phyloP scores from a whole-genome alignment of 2,797 vertebrate species.

The Melanotaenia trifasciata region DNA sequence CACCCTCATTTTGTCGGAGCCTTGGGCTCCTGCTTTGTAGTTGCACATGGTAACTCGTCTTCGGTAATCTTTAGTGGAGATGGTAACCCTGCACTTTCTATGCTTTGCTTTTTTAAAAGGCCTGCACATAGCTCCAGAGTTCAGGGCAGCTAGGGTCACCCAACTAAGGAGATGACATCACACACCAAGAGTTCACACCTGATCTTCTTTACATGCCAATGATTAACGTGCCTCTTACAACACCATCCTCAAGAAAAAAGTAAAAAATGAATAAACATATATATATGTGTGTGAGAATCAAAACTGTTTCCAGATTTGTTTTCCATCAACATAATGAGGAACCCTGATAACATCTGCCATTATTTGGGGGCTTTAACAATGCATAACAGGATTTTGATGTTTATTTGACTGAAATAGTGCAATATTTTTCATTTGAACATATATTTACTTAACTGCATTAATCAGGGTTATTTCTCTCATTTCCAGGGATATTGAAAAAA shows the following conservation, averaged over 20 bases:
- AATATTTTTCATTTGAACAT: too few relatives aligned
- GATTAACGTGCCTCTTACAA: slow-evolving; percentile 7
- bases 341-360: neutral
- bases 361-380: too few relatives aligned
- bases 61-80: slow-evolving; percentile 48
- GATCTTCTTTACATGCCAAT: slow-evolving; percentile 33
- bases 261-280: neutral
- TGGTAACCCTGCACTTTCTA: slow-evolving; percentile 46
- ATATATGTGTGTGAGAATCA: neutral
- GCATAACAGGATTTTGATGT: too few relatives aligned
- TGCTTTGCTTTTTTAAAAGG: slow-evolving; percentile 46
- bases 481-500: too few relatives aligned
- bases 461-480: too few relatives aligned
- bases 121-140: slow-evolving; percentile 33
- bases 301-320: neutral
- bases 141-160: slow-evolving; percentile 51
- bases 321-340: neutral
- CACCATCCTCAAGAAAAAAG: neutral
- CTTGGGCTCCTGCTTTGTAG: slow-evolving; percentile 64
- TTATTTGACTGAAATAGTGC: too few relatives aligned
- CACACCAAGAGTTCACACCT: slow-evolving; percentile 29
- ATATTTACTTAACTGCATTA: too few relatives aligned
- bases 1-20: slow-evolving; percentile 53
- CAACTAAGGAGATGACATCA: slow-evolving; percentile 40
- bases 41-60: slow-evolving; percentile 51